Conservation (phyloP, 2,113 vertebrate genomes). For the Austrofundulus limnaeus region DNA sequence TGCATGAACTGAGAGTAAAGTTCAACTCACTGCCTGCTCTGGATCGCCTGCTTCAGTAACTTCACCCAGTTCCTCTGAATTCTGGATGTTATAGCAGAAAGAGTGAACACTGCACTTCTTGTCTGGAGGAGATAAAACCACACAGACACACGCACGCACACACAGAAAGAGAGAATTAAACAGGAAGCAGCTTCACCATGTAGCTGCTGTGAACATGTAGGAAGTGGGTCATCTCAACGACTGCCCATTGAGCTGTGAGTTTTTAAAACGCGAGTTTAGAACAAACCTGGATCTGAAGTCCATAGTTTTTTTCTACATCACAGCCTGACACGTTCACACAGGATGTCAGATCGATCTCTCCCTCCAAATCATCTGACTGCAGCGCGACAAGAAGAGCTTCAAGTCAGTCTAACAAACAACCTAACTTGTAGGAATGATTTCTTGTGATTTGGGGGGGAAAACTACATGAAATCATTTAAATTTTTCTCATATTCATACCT, state of each 20-base stretch:
- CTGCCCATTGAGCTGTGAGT: background rate
- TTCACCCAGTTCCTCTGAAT: conserved; percentile 95
- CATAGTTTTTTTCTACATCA: conserved; percentile 89
- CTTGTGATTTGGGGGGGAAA: background rate
- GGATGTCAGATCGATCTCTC: conserved; percentile 86
- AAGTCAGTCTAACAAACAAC: conserved; percentile 1
- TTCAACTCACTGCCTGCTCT: conserved; percentile 82
- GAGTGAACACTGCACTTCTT: conserved; percentile 84
- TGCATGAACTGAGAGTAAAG: background rate
- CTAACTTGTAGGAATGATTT: background rate
- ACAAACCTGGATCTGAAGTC: conserved; percentile 91
- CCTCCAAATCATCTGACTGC: conserved; percentile 89
- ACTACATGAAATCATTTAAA: too few relatives aligned
- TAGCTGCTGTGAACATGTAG: conserved; percentile 32
- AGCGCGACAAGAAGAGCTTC: conserved; percentile 15
- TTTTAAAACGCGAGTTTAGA: conserved; percentile 7
- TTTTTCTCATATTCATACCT: conserved; percentile 80
- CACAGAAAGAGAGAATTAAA: conserved; percentile 21
- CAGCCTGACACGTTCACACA: conserved; percentile 88
- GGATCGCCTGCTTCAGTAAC: conserved; percentile 87
- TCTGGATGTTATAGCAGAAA: conserved; percentile 93
- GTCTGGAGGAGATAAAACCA: conserved; percentile 81
- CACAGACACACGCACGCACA: background rate
- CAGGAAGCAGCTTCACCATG: conserved; percentile 52
- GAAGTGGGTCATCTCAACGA: conserved; percentile 3